These are phyloP conservation scores for Capreolus pygargus DNA, from an alignment of 2,113 vertebrate species.

Conservation along the genomic window DNA sequence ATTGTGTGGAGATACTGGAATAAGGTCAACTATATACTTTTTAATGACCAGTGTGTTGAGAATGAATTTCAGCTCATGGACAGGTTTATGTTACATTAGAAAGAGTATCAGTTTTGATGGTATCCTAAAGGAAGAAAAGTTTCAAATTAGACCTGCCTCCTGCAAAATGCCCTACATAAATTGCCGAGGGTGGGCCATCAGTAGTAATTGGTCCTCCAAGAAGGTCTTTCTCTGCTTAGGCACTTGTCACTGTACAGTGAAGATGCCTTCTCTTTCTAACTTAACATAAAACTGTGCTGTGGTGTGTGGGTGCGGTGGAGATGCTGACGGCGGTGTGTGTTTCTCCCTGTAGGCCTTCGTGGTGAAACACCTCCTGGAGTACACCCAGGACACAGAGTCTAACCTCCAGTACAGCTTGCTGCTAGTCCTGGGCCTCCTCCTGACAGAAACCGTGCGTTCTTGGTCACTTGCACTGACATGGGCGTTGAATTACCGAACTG, in stretches of 20 bases:
- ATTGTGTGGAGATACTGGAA: slow-evolving; percentile 74
- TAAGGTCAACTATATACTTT: slow-evolving; percentile 76
- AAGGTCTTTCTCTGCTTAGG: neutral
- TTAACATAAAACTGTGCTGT: slow-evolving; percentile 83
- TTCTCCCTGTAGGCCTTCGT: slow-evolving; percentile 93
- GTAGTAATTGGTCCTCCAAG: neutral
- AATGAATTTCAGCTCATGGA: slow-evolving; percentile 81
- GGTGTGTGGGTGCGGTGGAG: slow-evolving; percentile 60
- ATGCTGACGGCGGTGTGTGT: slow-evolving; percentile 81
- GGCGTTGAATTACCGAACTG: slow-evolving; percentile 95
- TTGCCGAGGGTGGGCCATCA: neutral
- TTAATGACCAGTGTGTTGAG: slow-evolving; percentile 71
- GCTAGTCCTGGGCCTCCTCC: slow-evolving; percentile 90
- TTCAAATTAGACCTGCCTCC: slow-evolving; percentile 59
- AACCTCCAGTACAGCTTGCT: slow-evolving; percentile 91
- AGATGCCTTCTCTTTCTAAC: slow-evolving; percentile 84
- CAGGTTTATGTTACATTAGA: slow-evolving; percentile 89
- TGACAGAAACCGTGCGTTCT: slow-evolving; percentile 91
- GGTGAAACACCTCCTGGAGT: slow-evolving; percentile 94
- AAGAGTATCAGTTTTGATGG: slow-evolving; percentile 72
- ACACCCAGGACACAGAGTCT: slow-evolving; percentile 86
- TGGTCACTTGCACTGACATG: slow-evolving; percentile 95
- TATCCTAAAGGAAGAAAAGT: slow-evolving; percentile 54
- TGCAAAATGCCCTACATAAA: slow-evolving; percentile 29
- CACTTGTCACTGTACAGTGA: slow-evolving; percentile 17